A percentile compares a stretch with the other conserved stretches of the same genome.
phyloP scores from a whole-genome alignment of 2,797 vertebrate species.

The Malurus leucopterus region DNA sequence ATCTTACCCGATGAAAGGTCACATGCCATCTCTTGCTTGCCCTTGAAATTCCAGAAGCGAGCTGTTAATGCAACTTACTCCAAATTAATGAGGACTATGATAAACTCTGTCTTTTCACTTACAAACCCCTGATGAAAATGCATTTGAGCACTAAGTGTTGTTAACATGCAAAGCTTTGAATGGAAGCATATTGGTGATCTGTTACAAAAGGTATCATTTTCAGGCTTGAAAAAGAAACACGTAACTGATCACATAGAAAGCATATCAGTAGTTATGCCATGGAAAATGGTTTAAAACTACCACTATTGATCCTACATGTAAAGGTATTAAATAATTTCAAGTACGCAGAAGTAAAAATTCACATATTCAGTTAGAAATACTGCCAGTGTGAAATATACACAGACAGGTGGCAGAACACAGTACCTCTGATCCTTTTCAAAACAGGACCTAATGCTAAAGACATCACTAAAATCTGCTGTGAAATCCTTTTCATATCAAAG shows the following conservation, averaged over 20 bases:
- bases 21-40: conserved; percentile 59
- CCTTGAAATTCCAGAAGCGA: conserved; percentile 65
- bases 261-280: not conserved
- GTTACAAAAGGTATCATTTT: not conserved
- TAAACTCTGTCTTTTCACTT: conserved; percentile 52
- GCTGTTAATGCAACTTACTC: conserved; percentile 62
- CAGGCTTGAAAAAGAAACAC: not conserved
- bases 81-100: conserved; percentile 67
- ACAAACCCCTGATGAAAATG: conserved; percentile 17
- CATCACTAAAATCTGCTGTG: not conserved
- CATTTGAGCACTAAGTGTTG: not conserved
- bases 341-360: not conserved
- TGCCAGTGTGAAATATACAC: not conserved
- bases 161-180: not conserved
- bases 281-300: not conserved
- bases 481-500: not conserved
- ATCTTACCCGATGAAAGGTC: conserved; percentile 62
- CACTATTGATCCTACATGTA: not conserved
- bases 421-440: not conserved
- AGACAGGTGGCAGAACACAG: not conserved
- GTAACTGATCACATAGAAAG: not conserved
- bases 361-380: not conserved
- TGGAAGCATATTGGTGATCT: not conserved
- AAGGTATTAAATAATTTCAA: not conserved
- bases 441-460: not conserved